Evolutionary conservation across 2,797 vertebrate species (phyloP).

Genomic region (Chelmon rostratus): DNA sequence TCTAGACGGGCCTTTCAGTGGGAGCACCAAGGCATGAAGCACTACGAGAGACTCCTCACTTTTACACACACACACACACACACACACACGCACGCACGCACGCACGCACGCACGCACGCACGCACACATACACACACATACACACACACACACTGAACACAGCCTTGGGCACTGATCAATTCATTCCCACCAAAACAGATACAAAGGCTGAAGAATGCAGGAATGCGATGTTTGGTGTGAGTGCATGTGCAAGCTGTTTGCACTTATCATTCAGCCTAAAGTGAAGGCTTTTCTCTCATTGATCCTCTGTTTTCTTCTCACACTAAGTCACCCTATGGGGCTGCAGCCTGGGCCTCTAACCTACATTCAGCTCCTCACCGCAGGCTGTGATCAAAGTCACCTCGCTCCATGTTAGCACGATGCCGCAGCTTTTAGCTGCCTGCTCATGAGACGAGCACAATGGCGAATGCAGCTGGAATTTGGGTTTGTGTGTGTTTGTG

Average conservation of each 20-base stretch:
- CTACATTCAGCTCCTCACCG: slow-evolving; percentile 56
- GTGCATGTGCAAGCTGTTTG: slow-evolving; percentile 47
- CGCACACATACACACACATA: slow-evolving; percentile 12
- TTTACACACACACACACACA: slow-evolving; percentile 38
- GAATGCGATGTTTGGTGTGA: slow-evolving; percentile 65
- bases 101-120: slow-evolving; percentile 31
- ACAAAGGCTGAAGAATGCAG: slow-evolving; percentile 65
- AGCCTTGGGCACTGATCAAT: slow-evolving; percentile 60
- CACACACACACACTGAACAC: slow-evolving; percentile 27
- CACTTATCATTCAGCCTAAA: slow-evolving; percentile 31
- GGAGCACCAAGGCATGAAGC: slow-evolving; percentile 79
- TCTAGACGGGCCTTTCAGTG: slow-evolving; percentile 79
- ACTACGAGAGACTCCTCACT: slow-evolving; percentile 59
- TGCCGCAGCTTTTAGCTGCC: slow-evolving; percentile 10
- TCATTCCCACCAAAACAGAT: slow-evolving; percentile 59
- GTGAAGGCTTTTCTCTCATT: slow-evolving; percentile 28
- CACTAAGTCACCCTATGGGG: slow-evolving; percentile 13
- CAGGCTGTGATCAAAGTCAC: slow-evolving; percentile 69
- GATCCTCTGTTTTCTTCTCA: slow-evolving; percentile 25
- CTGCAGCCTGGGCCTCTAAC: slow-evolving; percentile 52
- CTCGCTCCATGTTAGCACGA: slow-evolving; percentile 16
- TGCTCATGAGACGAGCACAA: slow-evolving; percentile 1
- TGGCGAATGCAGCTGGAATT: slow-evolving; percentile 53
- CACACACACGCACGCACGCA: slow-evolving; percentile 35
- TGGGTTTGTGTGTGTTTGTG: slow-evolving; percentile 32